Conservation (phyloP, 2,113 vertebrate species). For the Pseudonaja textilis region DNA sequence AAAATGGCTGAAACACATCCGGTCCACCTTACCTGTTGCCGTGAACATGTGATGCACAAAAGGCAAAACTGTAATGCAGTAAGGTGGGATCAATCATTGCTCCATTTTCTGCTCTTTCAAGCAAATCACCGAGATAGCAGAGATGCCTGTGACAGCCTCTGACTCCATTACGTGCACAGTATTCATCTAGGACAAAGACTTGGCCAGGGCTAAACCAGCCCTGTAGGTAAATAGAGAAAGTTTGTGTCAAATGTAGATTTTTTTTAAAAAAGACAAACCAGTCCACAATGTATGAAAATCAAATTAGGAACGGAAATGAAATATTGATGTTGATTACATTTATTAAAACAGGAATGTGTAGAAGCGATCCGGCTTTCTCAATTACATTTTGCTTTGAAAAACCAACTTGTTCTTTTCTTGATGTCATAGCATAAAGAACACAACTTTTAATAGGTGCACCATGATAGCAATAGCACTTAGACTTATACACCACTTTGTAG, state of each 20-base stretch:
- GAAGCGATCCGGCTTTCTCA: not conserved
- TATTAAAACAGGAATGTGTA: not conserved
- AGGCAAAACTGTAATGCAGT: slow-evolving; percentile 98
- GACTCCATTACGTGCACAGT: slow-evolving; percentile 95
- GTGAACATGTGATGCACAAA: slow-evolving; percentile 97
- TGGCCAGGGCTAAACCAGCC: slow-evolving; percentile 99
- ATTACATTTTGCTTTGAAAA: not conserved
- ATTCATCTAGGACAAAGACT: slow-evolving; percentile 98
- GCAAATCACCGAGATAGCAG: slow-evolving; percentile 94
- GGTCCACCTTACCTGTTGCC: slow-evolving; percentile 89
- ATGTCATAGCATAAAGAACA: not conserved
- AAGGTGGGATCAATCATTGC: slow-evolving; percentile 99
- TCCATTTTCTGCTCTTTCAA: slow-evolving; percentile 94
- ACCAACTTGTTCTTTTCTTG: not conserved
- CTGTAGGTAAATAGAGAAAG: slow-evolving; percentile 76
- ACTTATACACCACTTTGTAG: too few relatives aligned
- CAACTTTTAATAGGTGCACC: not conserved
- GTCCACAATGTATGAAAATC: slow-evolving; percentile 30
- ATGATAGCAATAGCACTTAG: not conserved
- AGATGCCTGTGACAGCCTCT: slow-evolving; percentile 96
- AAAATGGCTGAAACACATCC: slow-evolving; percentile 32
- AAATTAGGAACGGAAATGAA: not conserved
- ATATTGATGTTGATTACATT: not conserved
- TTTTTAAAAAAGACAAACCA: slow-evolving; percentile 30
- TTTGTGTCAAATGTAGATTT: slow-evolving; percentile 69